Evolutionary conservation across 2,113 vertebrate genomes (phyloP).

Genomic region (Pluvianellus socialis): DNA sequence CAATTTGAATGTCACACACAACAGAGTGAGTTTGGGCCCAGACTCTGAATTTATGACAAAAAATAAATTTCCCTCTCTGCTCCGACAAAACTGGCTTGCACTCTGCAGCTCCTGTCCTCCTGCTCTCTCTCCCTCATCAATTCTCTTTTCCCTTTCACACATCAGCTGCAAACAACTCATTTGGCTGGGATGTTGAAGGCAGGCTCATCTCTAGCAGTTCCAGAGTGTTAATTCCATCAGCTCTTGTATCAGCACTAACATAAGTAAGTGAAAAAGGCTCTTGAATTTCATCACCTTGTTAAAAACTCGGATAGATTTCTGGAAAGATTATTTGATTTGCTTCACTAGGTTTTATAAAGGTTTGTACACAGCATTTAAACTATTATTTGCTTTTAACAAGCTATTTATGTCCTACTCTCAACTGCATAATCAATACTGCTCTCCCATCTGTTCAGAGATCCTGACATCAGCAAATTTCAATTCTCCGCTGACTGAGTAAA

Average conservation of each 20-base stretch:
- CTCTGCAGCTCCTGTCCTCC: background rate
- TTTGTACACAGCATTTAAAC: conserved; percentile 53
- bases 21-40: background rate
- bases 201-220: conserved; percentile 54
- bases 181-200: conserved; percentile 38
- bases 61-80: background rate
- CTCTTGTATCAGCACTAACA: conserved; percentile 27
- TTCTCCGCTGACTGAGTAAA: conserved; percentile 32
- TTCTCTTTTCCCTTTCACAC: conserved; percentile 52
- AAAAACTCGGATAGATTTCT: background rate
- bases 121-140: conserved; percentile 8
- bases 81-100: background rate
- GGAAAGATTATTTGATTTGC: conserved; percentile 22
- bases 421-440: conserved; percentile 57
- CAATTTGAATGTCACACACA: background rate
- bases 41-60: background rate
- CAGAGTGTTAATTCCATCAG: conserved; percentile 60
- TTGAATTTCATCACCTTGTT: conserved; percentile 41
- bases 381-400: conserved; percentile 64
- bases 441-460: conserved; percentile 45
- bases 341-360: conserved; percentile 37
- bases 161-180: conserved; percentile 62
- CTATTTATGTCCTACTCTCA: conserved; percentile 33
- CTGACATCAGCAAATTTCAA: conserved; percentile 51
- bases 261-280: conserved; percentile 22